Conservation (phyloP, 2,797 vertebrate species). For the Artibeus jamaicensis region DNA sequence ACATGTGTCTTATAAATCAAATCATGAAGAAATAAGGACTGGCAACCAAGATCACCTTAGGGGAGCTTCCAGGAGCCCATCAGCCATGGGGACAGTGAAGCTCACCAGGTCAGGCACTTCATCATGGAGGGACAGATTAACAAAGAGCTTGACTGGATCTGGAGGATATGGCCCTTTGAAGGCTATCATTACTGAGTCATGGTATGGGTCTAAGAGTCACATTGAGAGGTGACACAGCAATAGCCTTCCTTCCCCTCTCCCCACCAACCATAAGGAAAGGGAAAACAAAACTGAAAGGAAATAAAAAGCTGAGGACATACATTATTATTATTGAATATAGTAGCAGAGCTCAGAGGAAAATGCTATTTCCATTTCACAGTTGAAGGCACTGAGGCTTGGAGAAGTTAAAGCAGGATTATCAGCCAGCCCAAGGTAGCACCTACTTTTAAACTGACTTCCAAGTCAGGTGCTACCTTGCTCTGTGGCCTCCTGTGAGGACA, state of each 20-base stretch:
- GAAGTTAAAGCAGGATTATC: neutral
- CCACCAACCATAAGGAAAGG: neutral
- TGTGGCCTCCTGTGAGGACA: neutral
- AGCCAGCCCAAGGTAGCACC: neutral
- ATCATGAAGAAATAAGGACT: conserved; percentile 44
- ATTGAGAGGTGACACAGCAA: neutral
- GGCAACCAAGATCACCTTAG: neutral
- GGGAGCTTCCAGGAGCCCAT: neutral
- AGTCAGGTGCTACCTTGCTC: neutral
- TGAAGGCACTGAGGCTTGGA: neutral
- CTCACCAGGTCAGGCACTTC: neutral
- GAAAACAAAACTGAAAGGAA: neutral
- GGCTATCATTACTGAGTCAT: neutral
- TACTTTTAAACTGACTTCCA: neutral
- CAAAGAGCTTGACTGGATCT: neutral
- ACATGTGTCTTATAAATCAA: conserved; percentile 44
- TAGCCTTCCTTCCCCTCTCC: neutral
- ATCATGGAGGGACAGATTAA: neutral
- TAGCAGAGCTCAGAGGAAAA: neutral
- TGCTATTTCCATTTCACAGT: neutral
- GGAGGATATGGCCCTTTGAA: neutral
- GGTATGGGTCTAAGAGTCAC: neutral
- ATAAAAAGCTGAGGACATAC: neutral
- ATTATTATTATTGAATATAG: neutral
- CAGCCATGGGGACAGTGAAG: neutral